phyloP scores from a whole-genome alignment of 2,888 invertebrate species.

The Xanthorhoe designata region DNA sequence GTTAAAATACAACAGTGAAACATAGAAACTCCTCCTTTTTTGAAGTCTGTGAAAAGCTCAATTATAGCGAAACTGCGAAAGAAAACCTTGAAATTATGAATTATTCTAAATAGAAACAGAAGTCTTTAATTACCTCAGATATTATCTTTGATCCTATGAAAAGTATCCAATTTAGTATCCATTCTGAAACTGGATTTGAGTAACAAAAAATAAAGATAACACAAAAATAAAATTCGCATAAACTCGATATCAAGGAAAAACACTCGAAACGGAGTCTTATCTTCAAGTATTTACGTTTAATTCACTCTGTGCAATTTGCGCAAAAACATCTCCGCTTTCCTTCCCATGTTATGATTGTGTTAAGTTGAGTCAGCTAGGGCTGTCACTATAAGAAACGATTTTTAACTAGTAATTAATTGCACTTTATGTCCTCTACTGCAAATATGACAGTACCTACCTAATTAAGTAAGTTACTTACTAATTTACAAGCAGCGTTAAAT shows the following conservation, averaged over 20 bases:
- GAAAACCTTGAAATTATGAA: too few species aligned
- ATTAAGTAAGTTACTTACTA: too few species aligned
- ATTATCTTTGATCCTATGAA: neutral
- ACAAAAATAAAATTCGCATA: slow-evolving; percentile 18
- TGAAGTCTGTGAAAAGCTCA: too few species aligned
- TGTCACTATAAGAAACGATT: slow-evolving; percentile 6
- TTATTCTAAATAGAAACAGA: neutral
- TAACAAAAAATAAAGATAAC: slow-evolving; percentile 7
- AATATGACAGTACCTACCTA: too few species aligned
- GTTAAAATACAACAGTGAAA: too few species aligned
- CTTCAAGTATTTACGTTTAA: slow-evolving; percentile 13
- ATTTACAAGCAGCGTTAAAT: too few species aligned
- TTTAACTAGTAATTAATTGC: too few species aligned
- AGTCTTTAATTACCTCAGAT: neutral
- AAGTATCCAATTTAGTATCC: neutral
- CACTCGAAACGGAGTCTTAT: slow-evolving; percentile 16
- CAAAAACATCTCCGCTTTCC: slow-evolving; percentile 15
- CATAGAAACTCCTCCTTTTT: too few species aligned
- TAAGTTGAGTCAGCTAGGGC: slow-evolving; percentile 22
- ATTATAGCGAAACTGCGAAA: too few species aligned
- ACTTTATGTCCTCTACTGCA: too few species aligned
- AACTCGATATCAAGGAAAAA: neutral
- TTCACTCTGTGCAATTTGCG: slow-evolving; percentile 15
- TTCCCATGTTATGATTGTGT: slow-evolving; percentile 22
- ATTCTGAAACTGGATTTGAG: slow-evolving; percentile 8